Base-by-base conservation (phyloP, 1,140 invertebrate species). In the Drosophila carrolli region DNA sequence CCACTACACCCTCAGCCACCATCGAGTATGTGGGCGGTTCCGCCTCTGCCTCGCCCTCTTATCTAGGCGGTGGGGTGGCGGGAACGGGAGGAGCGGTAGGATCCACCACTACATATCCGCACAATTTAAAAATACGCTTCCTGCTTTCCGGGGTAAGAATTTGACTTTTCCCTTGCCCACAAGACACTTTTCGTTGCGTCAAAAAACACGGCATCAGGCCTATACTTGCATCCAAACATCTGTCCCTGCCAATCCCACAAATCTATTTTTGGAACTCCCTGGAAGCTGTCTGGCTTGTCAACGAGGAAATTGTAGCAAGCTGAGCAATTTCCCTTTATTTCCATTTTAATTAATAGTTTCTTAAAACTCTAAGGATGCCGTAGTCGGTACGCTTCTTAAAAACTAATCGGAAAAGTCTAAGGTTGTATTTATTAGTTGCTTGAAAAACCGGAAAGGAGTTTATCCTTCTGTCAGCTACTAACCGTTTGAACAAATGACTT, bases 41-140 rank as follows among this genome's bases (percentile, higher is more conserved):
- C 5, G 90, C 82, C 13, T 91, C 85, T 6, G 90, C 90, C 19
- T 91, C 90, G 62, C 90, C 90, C 16, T 91, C 90, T 1, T 90
- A 83, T 70, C 44, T 89, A 43, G 84, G 81, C 38, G 70, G 72
- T 1, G 68, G 71, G 13, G 68, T 11, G 47, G 55, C 14, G 75
- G 53, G 46, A 75, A 32, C 32, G 54, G 70, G 61, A 47, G 72
- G 65, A 43, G 70, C 63, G 41, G 73, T 61, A 47, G 66, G 77
- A 44, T 83, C 91, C 32, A 80, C 90, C 27, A 85, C 88, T 58
- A 85, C 91, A 38, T 92, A 92, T 88, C 91, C 91, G 83, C 91
- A 92, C 79, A 92, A 92, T 81, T 90, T 92, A 77, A 92, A 92
- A 91, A 92, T 92, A 89, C 89, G 89, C 63, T 92, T 92, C 81